Conservation (phyloP, 2,797 vertebrate genomes). For the Amphiprion clarkii region DNA sequence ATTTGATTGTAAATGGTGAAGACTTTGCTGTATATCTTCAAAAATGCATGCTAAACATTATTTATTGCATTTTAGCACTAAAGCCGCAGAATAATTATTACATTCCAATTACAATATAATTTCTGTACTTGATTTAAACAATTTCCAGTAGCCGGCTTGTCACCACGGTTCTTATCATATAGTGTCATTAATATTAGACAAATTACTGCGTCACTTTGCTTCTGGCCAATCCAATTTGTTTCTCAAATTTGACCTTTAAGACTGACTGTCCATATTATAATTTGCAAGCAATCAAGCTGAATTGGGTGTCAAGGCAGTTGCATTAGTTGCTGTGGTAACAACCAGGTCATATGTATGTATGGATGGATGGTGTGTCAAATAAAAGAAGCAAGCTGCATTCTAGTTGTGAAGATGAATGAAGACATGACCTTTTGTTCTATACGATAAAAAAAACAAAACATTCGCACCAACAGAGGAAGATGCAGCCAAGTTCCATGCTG, state of each 20-base stretch:
- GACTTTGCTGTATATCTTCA: not conserved
- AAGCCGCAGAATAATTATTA: constrained; percentile 9
- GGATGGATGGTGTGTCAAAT: not conserved
- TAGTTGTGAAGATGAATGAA: constrained; percentile 1
- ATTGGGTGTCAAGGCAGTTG: constrained; percentile 29
- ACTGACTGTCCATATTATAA: constrained; percentile 38
- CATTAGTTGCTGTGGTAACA: constrained; percentile 43
- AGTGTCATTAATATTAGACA: constrained; percentile 30
- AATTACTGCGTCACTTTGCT: constrained; percentile 46
- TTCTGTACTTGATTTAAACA: constrained; percentile 7
- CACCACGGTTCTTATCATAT: constrained; percentile 6
- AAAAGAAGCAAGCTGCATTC: constrained; percentile 8
- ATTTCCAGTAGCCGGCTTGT: constrained; percentile 10
- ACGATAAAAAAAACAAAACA: not conserved
- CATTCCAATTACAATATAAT: constrained; percentile 15
- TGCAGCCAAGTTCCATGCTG: not conserved
- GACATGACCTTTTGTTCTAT: not conserved
- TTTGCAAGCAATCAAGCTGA: constrained; percentile 53
- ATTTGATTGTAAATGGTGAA: not conserved
- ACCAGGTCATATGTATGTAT: not conserved
- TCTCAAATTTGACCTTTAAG: constrained; percentile 61
- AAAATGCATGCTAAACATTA: not conserved
- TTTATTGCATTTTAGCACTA: constrained; percentile 13
- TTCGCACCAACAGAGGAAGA: not conserved
- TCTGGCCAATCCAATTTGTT: constrained; percentile 65